A percentile compares a stretch with the other conserved stretches of the same genome.
These are phyloP conservation scores for Drosophila paucipuncta DNA, from an alignment of 2,888 invertebrate species.

Conservation along the genomic window DNA sequence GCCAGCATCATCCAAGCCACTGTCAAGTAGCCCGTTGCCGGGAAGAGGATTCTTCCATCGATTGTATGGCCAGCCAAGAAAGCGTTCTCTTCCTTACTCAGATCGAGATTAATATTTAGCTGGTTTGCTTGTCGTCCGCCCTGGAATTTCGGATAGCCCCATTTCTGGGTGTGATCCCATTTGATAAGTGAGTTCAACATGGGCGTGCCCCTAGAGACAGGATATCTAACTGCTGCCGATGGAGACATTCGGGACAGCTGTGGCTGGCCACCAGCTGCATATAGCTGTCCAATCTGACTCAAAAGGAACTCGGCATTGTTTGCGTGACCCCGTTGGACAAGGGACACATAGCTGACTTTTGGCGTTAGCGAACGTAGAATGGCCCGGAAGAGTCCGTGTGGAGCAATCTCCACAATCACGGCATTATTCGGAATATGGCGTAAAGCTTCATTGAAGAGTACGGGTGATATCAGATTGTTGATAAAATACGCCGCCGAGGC, in stretches of 20 bases:
- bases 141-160: constrained; percentile 93
- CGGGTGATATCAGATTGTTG: constrained; percentile 97
- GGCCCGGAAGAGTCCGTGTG: constrained; percentile 97
- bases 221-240: constrained; percentile 88
- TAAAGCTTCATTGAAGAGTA: constrained; percentile 95
- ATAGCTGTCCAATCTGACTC: constrained; percentile 92
- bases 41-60: constrained; percentile 97
- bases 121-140: constrained; percentile 89
- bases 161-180: constrained; percentile 97
- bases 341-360: constrained; percentile 91
- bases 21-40: constrained; percentile 96
- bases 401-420: constrained; percentile 96
- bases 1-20: constrained; percentile 96
- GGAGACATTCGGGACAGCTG: constrained; percentile 88
- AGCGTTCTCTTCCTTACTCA: constrained; percentile 90
- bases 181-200: constrained; percentile 93
- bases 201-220: constrained; percentile 96
- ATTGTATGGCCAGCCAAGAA: constrained; percentile 95
- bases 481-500: constrained; percentile 98
- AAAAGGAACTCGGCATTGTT: constrained; percentile 92
- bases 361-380: constrained; percentile 93
- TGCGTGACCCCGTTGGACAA: constrained; percentile 92
- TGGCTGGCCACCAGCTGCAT: constrained; percentile 92
- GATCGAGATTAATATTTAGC: constrained; percentile 90
- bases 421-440: constrained; percentile 94